Evolutionary conservation across 1,140 invertebrate genomes (phyloP).

Genomic region (Notospermus geniculatus): DNA sequence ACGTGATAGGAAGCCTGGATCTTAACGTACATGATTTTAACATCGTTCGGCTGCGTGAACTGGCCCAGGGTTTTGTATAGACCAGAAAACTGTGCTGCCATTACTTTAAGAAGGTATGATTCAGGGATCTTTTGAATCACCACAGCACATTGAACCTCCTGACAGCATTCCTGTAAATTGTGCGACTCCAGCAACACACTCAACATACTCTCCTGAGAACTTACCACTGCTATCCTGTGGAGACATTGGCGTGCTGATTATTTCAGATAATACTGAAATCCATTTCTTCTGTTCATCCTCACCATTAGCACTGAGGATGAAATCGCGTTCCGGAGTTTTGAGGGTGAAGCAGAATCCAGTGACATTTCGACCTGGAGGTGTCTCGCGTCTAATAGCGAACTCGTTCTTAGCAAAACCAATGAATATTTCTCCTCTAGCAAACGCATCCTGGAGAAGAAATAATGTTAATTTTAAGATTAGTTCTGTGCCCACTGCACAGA

Average conservation of each 20-base stretch:
- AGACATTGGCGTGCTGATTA: conserved; percentile 74
- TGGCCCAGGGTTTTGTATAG: no score
- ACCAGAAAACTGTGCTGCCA: no score
- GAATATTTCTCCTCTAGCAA: conserved; percentile 89
- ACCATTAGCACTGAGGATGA: conserved; percentile 76
- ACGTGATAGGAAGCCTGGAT: no score
- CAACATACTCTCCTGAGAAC: no score
- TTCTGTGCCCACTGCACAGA: no score
- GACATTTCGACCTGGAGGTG: conserved; percentile 63
- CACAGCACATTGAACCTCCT: no score
- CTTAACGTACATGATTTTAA: no score
- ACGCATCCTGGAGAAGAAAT: conserved; percentile 64
- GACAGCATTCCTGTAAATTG: no score
- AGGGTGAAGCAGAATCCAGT: conserved; percentile 76
- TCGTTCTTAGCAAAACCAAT: conserved; percentile 75
- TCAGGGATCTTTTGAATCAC: no score
- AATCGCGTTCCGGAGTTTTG: conserved; percentile 78
- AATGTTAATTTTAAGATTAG: background rate
- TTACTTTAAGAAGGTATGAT: no score
- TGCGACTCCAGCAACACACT: no score
- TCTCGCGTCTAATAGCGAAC: conserved; percentile 66
- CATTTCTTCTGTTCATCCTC: conserved; percentile 76
- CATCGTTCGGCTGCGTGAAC: no score
- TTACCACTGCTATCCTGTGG: conserved; percentile 77
- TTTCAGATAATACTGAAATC: conserved; percentile 70